Evolutionary conservation across 2,113 vertebrate species (phyloP).

Genomic region (Mionectes macconnelli): DNA sequence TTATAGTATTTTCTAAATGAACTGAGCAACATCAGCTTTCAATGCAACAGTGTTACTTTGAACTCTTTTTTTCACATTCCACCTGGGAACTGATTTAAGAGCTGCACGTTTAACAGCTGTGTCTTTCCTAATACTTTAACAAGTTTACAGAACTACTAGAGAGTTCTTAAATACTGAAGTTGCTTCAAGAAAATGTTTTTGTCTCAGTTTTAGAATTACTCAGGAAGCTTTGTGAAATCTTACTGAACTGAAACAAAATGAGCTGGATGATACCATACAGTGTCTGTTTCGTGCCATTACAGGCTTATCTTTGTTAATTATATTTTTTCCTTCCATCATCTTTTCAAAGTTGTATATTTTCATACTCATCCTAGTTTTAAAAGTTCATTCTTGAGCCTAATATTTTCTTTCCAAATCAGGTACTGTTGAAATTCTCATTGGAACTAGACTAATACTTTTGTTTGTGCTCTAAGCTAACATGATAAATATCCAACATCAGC

Average conservation of each 20-base stretch:
- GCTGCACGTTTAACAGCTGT: constrained; percentile 59
- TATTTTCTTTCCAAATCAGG: not conserved
- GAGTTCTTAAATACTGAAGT: not conserved
- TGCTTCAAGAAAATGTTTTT: not conserved
- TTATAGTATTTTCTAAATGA: constrained; percentile 68
- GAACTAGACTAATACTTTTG: not conserved
- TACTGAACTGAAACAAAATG: not conserved
- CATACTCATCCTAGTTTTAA: not conserved
- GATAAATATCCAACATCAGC: not conserved
- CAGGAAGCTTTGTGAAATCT: not conserved
- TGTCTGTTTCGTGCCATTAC: not conserved
- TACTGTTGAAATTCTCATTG: not conserved
- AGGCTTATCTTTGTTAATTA: not conserved
- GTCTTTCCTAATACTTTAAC: constrained; percentile 70
- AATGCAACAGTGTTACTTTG: constrained; percentile 51
- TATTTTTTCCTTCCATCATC: not conserved
- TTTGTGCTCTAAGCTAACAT: not conserved
- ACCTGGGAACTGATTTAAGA: constrained; percentile 60
- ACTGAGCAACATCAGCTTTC: constrained; percentile 37
- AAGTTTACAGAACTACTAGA: constrained; percentile 52
- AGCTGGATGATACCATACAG: not conserved
- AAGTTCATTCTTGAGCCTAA: not conserved
- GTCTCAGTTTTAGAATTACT: not conserved
- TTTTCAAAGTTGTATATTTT: not conserved
- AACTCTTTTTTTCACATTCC: constrained; percentile 41